Base-by-base conservation (phyloP, 2,797 vertebrate genomes). In the Chelonia mydas region DNA sequence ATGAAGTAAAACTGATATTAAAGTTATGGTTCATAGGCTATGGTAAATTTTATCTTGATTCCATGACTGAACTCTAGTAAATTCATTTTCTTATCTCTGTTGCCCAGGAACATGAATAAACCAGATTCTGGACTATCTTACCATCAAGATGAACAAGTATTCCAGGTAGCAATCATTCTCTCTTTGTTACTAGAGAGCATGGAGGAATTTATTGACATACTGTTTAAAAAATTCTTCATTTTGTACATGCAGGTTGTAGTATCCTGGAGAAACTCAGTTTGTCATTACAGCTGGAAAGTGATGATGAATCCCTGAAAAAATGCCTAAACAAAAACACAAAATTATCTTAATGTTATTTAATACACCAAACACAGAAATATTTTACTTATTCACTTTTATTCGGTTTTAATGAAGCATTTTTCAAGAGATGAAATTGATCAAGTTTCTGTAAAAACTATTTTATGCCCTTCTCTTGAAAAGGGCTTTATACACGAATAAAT, bases 41-140 rank as follows among this genome's bases (percentile, higher is more conserved):
- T 37, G 55, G 41, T 31, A 90, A 90, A 92, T 96, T 96, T 97
- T 86, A 96, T 96, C 96, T 97, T 91, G 81, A 79, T 93, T 82
- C 88, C 81, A 82, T 85, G 81, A 83, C 49, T 87, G 87, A 96
- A 83, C 81, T 90, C 87, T 91, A 84, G 95, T 90, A 97, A 97
- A 97, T 96, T 95, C 97, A 92, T 97, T 98, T 98, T 89, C 96
- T 98, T 98, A 96, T 97, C 97, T 98, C 82, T 92, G 90, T 95
- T 87, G 65, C 89, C 95, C 95, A 97, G 96, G 93, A 97, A 95
- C 87, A 87, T 27, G 59, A 97, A 97, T 97, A 94, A 95, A 89
- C 88, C 53, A 95, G 80, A 96, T 81, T 84, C 53, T 87, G 50
- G 37, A 25, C 4, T 59, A 90, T 92, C 87, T 90, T 93, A 37